Percentiles rank a stretch among this genome's conserved stretches.
Evolutionary conservation across 2,797 vertebrate genomes (phyloP).

Genomic region (Arvicola amphibius): DNA sequence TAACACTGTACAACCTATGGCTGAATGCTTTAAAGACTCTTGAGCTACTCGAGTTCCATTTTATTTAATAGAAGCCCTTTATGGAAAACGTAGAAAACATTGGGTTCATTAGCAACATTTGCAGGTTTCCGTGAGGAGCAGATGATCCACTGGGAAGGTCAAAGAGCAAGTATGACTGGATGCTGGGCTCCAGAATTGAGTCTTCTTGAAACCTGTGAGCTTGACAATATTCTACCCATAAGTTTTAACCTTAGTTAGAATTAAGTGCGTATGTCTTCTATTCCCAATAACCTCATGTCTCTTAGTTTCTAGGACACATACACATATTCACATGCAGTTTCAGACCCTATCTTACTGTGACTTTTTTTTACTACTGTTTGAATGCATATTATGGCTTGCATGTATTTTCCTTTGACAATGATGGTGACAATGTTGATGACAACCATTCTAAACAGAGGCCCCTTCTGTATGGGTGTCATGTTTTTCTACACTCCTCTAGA

Average conservation of each 20-base stretch:
- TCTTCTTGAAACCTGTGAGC: constrained; percentile 30
- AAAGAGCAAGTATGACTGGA: constrained; percentile 63
- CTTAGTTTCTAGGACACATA: neutral
- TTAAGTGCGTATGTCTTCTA: neutral
- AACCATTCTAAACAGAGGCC: neutral
- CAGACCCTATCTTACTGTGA: neutral
- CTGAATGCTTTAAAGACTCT: constrained; percentile 81
- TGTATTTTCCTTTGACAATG: neutral
- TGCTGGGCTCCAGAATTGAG: constrained; percentile 51
- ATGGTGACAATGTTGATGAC: neutral
- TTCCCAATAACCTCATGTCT: neutral
- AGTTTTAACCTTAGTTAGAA: constrained; percentile 2
- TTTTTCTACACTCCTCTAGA: neutral
- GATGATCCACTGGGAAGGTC: constrained; percentile 50
- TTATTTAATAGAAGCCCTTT: constrained; percentile 72
- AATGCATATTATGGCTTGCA: neutral
- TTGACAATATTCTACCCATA: neutral
- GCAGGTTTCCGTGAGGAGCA: constrained; percentile 63
- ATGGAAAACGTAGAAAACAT: constrained; percentile 76
- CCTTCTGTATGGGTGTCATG: neutral
- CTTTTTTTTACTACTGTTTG: neutral
- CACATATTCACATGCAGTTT: neutral
- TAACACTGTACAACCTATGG: constrained; percentile 66
- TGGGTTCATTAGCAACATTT: constrained; percentile 62
- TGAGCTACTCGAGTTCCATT: constrained; percentile 80